These are phyloP conservation scores for Coracopsis vasa DNA, from an alignment of 2,113 vertebrate species.

Conservation along the genomic window DNA sequence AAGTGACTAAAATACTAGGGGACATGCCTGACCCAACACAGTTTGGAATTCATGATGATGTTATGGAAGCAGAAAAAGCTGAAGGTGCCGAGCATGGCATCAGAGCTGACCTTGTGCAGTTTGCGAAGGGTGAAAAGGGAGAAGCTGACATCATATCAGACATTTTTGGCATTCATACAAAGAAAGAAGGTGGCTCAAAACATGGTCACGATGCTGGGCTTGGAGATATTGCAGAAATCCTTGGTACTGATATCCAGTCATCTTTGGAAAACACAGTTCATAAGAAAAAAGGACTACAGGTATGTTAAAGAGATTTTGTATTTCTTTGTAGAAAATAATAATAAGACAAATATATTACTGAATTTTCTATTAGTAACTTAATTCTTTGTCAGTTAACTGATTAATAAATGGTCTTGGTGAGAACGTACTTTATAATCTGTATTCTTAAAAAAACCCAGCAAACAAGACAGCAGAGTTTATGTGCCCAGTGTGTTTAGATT, in stretches of 20 bases:
- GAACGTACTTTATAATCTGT: neutral
- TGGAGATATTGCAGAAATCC: slow-evolving; percentile 90
- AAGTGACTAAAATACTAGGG: slow-evolving; percentile 95
- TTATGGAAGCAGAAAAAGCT: slow-evolving; percentile 86
- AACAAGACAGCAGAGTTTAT: neutral
- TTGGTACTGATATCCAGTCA: slow-evolving; percentile 83
- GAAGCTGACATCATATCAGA: slow-evolving; percentile 87
- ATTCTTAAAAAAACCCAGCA: neutral
- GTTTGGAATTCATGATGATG: slow-evolving; percentile 95
- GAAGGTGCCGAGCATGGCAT: slow-evolving; percentile 78
- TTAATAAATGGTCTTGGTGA: neutral
- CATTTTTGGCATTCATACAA: slow-evolving; percentile 85
- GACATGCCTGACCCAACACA: slow-evolving; percentile 99
- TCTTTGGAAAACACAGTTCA: slow-evolving; percentile 84
- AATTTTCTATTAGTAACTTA: neutral
- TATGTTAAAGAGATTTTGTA: slow-evolving; percentile 44
- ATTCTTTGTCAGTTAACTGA: neutral
- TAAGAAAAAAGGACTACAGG: slow-evolving; percentile 90
- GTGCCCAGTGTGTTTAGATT: neutral
- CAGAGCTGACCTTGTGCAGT: slow-evolving; percentile 81
- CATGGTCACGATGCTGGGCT: slow-evolving; percentile 87
- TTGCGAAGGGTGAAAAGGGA: slow-evolving; percentile 83
- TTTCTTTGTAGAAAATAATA: neutral
- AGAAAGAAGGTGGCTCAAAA: slow-evolving; percentile 86
- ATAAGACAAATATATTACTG: neutral